phyloP scores from a whole-genome alignment of 1,140 invertebrate genomes.

The Drosophila orosa region DNA sequence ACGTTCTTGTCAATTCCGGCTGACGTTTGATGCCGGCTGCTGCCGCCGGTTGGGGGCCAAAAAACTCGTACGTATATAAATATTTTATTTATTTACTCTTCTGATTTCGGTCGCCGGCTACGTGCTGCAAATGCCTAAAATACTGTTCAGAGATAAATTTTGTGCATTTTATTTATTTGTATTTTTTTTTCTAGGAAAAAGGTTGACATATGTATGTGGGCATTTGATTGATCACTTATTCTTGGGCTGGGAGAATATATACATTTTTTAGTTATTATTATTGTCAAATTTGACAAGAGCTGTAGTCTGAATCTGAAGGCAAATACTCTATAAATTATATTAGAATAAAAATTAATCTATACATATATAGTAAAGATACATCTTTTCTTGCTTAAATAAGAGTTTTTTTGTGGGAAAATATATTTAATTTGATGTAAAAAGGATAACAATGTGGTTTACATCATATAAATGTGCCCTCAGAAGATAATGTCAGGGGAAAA shows the following conservation, averaged over 20 bases:
- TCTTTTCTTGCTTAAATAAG: too few relatives aligned
- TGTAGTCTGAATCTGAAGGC: too few relatives aligned
- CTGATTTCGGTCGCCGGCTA: slow-evolving; percentile 66
- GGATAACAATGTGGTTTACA: too few relatives aligned
- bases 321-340: not conserved
- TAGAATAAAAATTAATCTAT: not conserved
- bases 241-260: not conserved
- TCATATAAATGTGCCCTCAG: too few relatives aligned
- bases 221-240: slow-evolving; percentile 34
- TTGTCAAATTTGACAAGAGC: not conserved
- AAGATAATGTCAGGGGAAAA: too few relatives aligned
- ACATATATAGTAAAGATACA: too few relatives aligned
- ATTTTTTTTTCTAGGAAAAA: slow-evolving; percentile 27
- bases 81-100: slow-evolving; percentile 79
- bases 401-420: too few relatives aligned
- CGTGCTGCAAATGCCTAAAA: slow-evolving; percentile 69
- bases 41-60: not conserved
- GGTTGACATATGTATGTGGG: slow-evolving; percentile 41
- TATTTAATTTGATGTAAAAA: too few relatives aligned
- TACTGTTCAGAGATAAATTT: slow-evolving; percentile 28
- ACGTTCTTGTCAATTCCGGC: slow-evolving; percentile 65
- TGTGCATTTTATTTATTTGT: slow-evolving; percentile 20
- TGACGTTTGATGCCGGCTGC: slow-evolving; percentile 31
- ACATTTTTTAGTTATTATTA: not conserved
- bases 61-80: slow-evolving; percentile 49